Percentiles rank a stretch among this genome's conserved stretches.
Evolutionary conservation across 1,140 invertebrate genomes (phyloP).

Genomic region (Armadillidium nasatum): DNA sequence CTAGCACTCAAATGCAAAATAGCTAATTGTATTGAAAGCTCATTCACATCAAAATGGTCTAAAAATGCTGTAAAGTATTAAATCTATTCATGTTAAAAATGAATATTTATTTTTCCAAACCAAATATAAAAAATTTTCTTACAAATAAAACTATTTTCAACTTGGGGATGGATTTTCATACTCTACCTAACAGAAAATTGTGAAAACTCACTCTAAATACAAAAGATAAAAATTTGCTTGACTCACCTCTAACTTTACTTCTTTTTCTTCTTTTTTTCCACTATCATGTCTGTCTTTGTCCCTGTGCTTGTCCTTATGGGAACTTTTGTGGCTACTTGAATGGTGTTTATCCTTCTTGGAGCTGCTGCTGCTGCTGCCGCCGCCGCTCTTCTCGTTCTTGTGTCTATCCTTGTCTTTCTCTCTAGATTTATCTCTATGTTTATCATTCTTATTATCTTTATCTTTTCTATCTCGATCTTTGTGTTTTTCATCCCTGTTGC

Average conservation of each 20-base stretch:
- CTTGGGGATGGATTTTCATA: too few relatives aligned
- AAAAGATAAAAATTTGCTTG: too few relatives aligned
- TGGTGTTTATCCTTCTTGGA: slow-evolving; percentile 42
- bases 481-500: slow-evolving; percentile 48
- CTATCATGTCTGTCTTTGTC: slow-evolving; percentile 48
- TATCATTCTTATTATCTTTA: slow-evolving; percentile 38
- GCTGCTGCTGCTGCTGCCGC: slow-evolving; percentile 46
- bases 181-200: too few relatives aligned
- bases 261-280: slow-evolving; percentile 47
- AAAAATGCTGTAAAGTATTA: too few relatives aligned
- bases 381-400: slow-evolving; percentile 43
- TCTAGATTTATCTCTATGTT: background rate
- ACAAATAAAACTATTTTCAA: too few relatives aligned
- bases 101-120: too few relatives aligned
- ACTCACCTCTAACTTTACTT: slow-evolving; percentile 18
- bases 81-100: too few relatives aligned
- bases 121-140: too few relatives aligned
- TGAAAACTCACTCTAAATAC: too few relatives aligned
- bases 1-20: too few relatives aligned
- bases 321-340: slow-evolving; percentile 38
- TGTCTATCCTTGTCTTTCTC: slow-evolving; percentile 49
- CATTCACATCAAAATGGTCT: too few relatives aligned
- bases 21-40: too few relatives aligned
- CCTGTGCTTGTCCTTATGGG: slow-evolving; percentile 46
- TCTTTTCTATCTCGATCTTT: slow-evolving; percentile 50